These are phyloP conservation scores for Orthonyx spaldingii DNA, from an alignment of 2,113 vertebrate genomes.

Conservation along the genomic window DNA sequence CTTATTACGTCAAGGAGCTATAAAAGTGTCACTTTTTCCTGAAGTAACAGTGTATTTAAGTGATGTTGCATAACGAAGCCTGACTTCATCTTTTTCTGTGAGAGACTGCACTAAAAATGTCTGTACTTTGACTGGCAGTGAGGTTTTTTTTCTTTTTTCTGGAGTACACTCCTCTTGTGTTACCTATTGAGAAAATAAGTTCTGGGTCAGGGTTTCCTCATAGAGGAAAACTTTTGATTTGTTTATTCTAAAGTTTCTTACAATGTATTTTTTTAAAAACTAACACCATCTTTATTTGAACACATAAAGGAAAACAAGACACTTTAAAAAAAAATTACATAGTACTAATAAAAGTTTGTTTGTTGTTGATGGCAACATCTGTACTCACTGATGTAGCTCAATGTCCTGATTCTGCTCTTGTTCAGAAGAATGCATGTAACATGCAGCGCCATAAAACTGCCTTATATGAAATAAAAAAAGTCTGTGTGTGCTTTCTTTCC, in stretches of 20 bases:
- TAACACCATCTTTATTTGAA: neutral
- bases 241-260: neutral
- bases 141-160: neutral
- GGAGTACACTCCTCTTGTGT: neutral
- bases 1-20: neutral
- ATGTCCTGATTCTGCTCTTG: neutral
- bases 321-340: neutral
- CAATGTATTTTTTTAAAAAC: neutral
- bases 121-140: neutral
- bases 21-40: neutral
- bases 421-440: neutral
- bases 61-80: neutral
- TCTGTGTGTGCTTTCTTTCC: neutral
- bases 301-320: rapidly evolving
- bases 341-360: neutral
- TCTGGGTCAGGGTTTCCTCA: neutral
- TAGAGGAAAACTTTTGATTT: neutral
- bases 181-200: neutral
- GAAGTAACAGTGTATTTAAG: neutral
- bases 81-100: neutral
- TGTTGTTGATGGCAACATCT: neutral
- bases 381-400: neutral
- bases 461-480: neutral
- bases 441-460: neutral
- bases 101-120: neutral